Conservation (phyloP, 2,888 invertebrate genomes). For the Ochropleura plecta region DNA sequence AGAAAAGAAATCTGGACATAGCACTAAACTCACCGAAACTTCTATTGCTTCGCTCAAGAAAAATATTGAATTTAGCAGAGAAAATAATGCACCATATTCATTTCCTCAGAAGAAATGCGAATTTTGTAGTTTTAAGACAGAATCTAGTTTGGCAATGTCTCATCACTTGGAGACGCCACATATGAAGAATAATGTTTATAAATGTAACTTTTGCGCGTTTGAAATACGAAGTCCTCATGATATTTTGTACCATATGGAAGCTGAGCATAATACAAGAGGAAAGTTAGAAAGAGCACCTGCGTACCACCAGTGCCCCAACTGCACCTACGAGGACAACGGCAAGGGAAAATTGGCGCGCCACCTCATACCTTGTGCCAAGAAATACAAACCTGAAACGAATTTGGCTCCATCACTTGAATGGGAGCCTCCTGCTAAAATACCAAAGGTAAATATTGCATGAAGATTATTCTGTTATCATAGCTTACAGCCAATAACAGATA, state of each 20-base stretch:
- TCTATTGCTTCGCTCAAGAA: conserved; percentile 96
- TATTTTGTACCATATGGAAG: conserved; percentile 97
- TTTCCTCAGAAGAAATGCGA: conserved; percentile 95
- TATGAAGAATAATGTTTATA: conserved; percentile 96
- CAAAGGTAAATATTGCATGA: conserved; percentile 89
- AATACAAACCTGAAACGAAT: conserved; percentile 96
- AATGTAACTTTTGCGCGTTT: conserved; percentile 96
- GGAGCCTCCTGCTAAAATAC: conserved; percentile 98
- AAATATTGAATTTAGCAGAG: conserved; percentile 96
- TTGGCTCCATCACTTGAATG: conserved; percentile 96
- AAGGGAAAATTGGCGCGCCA: conserved; percentile 97
- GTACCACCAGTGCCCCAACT: conserved; percentile 97
- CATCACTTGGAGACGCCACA: conserved; percentile 97
- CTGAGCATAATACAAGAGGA: conserved; percentile 96
- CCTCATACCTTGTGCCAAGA: conserved; percentile 96
- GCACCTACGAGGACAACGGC: conserved; percentile 98
- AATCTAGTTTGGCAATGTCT: conserved; percentile 95
- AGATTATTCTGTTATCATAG: not conserved
- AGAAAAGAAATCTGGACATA: conserved; percentile 91
- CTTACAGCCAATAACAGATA: not conserved
- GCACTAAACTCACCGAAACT: conserved; percentile 93
- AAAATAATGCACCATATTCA: conserved; percentile 95
- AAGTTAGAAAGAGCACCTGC: conserved; percentile 96
- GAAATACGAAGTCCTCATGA: conserved; percentile 96
- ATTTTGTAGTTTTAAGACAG: conserved; percentile 97